Conservation (phyloP, 2,888 invertebrate species). For the Pterobdella sp. region DNA sequence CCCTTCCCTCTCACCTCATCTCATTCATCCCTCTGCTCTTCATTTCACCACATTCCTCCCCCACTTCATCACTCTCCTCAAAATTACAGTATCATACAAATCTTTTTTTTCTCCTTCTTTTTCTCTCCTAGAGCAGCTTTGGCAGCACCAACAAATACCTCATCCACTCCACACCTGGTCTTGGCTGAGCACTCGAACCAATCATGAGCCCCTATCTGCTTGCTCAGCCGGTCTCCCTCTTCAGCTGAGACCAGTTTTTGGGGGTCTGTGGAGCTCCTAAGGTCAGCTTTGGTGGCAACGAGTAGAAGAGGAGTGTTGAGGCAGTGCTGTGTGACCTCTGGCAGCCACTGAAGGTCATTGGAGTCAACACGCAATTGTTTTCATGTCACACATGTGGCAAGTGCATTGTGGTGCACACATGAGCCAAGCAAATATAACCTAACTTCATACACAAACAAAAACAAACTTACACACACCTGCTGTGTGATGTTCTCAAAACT, state of each 20-base stretch:
- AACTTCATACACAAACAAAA: neutral
- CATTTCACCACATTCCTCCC: no score
- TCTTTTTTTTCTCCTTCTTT: neutral
- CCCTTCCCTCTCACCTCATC: no score
- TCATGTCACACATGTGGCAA: neutral
- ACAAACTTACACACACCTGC: constrained; percentile 10
- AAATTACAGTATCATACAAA: no score
- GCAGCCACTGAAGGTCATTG: constrained; percentile 28
- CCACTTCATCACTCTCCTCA: no score
- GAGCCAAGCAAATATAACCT: neutral
- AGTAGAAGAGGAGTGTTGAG: constrained; percentile 33
- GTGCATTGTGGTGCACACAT: neutral
- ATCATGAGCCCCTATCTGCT: constrained; percentile 30
- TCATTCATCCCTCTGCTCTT: no score
- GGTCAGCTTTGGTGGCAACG: constrained; percentile 37
- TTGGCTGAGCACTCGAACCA: constrained; percentile 38
- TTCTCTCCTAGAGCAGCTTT: constrained; percentile 32
- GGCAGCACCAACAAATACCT: constrained; percentile 38
- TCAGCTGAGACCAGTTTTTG: neutral
- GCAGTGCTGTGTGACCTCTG: constrained; percentile 33
- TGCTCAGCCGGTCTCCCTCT: constrained; percentile 29
- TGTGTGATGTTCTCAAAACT: constrained; percentile 34
- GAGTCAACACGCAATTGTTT: neutral
- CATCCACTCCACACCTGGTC: constrained; percentile 35
- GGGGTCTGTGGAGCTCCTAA: constrained; percentile 24